Evolutionary conservation across 2,113 vertebrate species (phyloP), one percentile per base, ranked within the genome.

Genomic region (Pyrgilauda ruficollis): DNA sequence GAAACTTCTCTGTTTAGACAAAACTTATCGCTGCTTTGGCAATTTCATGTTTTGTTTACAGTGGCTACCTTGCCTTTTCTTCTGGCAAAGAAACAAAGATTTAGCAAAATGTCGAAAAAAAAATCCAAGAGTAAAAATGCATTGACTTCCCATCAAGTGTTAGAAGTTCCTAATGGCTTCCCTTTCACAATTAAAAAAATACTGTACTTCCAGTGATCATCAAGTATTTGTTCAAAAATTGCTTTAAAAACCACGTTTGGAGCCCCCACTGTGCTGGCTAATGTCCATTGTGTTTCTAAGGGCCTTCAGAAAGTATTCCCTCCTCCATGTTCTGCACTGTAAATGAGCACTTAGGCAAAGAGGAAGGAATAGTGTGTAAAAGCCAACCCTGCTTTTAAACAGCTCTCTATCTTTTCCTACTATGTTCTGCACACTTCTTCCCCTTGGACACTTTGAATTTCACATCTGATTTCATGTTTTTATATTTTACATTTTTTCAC

Each of bases 181-280:
- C 26, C 56, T 74, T 72, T 33, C 31, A 56, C 70, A 95, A 95
- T 31, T 28, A 23, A 80, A 88, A 76, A 84, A 74, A 53, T 8
- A 35, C 28, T 37, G 44, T 66, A 7, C 79, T 89, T 81, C 37
- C 77, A 93, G 16, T 13, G 53, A 90, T 63, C 52, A 93, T 26
- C 75, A 88, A 87, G 12, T 69, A 92, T 59, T 87, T 76, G 44
- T 46, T 49, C 10, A 22, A 90, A 94, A 96, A 55, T 9, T 69
- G 62, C 82, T 92, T 73, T 69, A 74, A 87, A 93, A 94, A 62
- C 55, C 67, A 49, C 0, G 1, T 39, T 64, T 77, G 35, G 75
- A 90, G 83, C 72, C 67, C 69, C 90, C 88, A 94, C 43, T 92
- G 92, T 90, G 88, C 72, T 86, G 63, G n/a, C 91, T 81, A 19